A percentile compares a stretch with the other conserved stretches of the same genome.
Evolutionary conservation across 2,113 vertebrate species (phyloP).

Genomic region (Halcyon senegalensis): DNA sequence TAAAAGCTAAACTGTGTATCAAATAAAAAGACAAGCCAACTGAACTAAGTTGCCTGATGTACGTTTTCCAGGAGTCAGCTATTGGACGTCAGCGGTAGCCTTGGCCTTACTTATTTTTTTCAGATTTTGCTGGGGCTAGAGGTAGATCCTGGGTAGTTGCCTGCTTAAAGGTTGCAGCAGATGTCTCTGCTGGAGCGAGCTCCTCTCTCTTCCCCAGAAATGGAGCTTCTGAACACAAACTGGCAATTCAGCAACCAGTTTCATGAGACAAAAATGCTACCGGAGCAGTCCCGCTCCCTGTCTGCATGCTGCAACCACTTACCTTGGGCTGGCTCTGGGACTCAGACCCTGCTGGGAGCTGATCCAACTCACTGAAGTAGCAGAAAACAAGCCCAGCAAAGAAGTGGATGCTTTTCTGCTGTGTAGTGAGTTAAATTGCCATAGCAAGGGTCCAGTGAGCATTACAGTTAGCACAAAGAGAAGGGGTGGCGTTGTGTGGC

Average conservation of each 20-base stretch:
- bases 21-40: slow-evolving; percentile 12
- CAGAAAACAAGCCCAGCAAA: neutral
- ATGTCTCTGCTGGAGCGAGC: neutral
- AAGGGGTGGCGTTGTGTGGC: neutral
- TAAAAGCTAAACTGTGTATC: neutral
- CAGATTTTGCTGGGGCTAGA: neutral
- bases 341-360: neutral
- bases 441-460: neutral
- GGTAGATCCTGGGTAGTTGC: neutral
- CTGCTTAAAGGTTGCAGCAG: neutral
- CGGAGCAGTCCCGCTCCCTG: neutral
- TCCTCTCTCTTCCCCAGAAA: neutral
- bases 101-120: neutral
- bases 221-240: neutral
- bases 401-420: neutral
- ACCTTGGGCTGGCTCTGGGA: neutral
- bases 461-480: neutral
- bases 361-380: neutral
- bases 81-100: neutral
- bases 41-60: neutral
- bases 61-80: neutral
- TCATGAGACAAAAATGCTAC: neutral
- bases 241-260: neutral
- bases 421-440: neutral
- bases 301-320: neutral